Evolutionary conservation across 2,113 vertebrate species (phyloP), one percentile per base, ranked within the genome.

Genomic region (Eleginops maclovinus): DNA sequence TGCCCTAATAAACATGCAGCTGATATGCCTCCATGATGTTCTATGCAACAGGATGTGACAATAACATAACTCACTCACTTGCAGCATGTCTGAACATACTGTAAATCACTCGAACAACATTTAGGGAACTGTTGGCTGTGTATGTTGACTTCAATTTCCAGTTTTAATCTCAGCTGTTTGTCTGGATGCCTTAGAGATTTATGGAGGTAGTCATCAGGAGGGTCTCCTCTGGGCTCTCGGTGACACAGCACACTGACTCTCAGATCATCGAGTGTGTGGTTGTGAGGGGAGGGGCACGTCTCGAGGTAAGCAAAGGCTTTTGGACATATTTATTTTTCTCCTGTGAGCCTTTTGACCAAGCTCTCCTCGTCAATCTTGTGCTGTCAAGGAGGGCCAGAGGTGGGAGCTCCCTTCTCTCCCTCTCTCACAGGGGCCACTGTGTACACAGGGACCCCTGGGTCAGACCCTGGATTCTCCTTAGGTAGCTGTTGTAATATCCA

Each of bases 281-380:
- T 72, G 59, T 58, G 17, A n/a, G 58, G 81, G 56, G 47, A 75
- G 78, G 77, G 72, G 64, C 60, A 55, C 51, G 64, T 72, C 59
- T 59, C 4, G 22, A 80, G 61, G 81, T 77, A 67, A 87, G 88
- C 72, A 72, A 83, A 90, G 55, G 72, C 71, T 75, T 81, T 82
- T 83, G 31, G 74, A 85, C 81, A 69, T 90, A 88, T 92, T 92
- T 92, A 88, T 93, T 92, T 92, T 90, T 83, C 83, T 89, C 83
- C 82, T 79, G 82, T 85, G 86, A 92, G 84, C 80, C 89, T 89
- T 92, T 93, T 84, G 81, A 89, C 75, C 83, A 68, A 81, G 78
- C 77, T 82, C 70, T 79, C 85, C 88, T 90, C 91, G 74, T 93
- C 92, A 92, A 92, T 94, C 91, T 91, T 85, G 67, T 49, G 79